Evolutionary conservation across 2,888 invertebrate genomes (phyloP), one percentile per base, ranked within the genome.

Genomic region (Lottia gigantea): DNA sequence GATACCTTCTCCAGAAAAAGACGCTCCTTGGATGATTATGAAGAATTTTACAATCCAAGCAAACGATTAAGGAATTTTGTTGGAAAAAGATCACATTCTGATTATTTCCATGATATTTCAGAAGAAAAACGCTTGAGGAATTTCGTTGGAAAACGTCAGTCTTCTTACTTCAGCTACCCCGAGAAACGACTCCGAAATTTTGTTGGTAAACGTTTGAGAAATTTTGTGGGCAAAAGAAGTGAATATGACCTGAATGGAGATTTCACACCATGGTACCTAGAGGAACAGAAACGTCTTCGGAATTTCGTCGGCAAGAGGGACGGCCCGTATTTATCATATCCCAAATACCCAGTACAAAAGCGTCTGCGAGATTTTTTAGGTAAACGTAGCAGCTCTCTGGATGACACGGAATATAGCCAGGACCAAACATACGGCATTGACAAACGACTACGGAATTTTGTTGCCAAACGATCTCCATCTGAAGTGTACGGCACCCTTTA

Each of bases 371-470:
- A 68, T 19, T 71, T 71, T 61, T 62, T 71, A 12, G 71, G 71
- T 8, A 71, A 71, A 23, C 26, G 23, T n/a, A 49, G 62, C 11
- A 47, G 45, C n/a, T 8, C n/a, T 15, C 23, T 55, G 23, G 55
- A 55, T 11, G 23, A 55, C 2, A 55, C 11, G 2, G 55, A 23
- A 19, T 23, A 55, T 23, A 55, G 7, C 40, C 40, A 3, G 40
- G 11, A 40, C 40, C 40, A 40, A 11, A 40, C 40, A 6, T 40
- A 40, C 40, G 40, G 11, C 40, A 8, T 40, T 1, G 40, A 40
- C 40, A 72, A 72, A 64, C 46, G 71, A 15, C 46, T 66, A 25
- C 46, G 68, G n/a, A 62, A 72, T 45, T 72, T 72, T 31, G 68
- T 72, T 23, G 68, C 64, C 8, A 69, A 69, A n/a, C 68, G 64